A percentile compares a stretch with the other conserved stretches of the same genome.
phyloP scores from a whole-genome alignment of 2,113 vertebrate species.

The Petrocephalus zakoni region DNA sequence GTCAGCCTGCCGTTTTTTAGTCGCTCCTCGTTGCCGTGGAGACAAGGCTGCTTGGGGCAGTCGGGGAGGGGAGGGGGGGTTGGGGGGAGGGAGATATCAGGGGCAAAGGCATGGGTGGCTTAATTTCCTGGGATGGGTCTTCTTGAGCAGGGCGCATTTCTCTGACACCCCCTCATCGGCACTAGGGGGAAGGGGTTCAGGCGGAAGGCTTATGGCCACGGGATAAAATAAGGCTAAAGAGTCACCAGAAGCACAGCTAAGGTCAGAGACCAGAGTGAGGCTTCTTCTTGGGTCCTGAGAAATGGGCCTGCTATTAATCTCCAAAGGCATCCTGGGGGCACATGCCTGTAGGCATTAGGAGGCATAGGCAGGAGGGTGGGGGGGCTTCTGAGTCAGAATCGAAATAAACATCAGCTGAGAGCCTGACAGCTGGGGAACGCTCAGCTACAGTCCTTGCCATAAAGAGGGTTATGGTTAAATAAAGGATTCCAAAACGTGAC shows the following conservation, averaged over 20 bases:
- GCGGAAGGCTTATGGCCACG: not conserved
- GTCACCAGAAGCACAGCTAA: not conserved
- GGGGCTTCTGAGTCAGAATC: not conserved
- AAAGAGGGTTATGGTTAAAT: not conserved
- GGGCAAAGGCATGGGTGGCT: not conserved
- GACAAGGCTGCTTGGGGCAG: constrained; percentile 33
- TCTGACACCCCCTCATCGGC: not conserved
- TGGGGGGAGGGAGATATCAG: not conserved
- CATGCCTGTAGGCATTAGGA: not conserved
- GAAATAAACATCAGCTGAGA: not conserved
- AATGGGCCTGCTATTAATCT: not conserved
- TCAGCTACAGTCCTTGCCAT: not conserved
- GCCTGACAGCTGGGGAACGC: not conserved
- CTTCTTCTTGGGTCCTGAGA: not conserved
- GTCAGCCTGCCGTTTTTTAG: constrained; percentile 70
- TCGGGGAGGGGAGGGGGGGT: not conserved
- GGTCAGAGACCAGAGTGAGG: not conserved
- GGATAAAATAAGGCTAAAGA: not conserved
- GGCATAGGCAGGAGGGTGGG: not conserved
- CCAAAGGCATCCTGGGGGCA: not conserved
- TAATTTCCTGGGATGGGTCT: not conserved
- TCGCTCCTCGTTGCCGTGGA: constrained; percentile 64
- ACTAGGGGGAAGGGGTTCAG: not conserved
- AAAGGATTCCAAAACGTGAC: not conserved
- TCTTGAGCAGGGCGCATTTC: not conserved